phyloP scores from a whole-genome alignment of 2,113 vertebrate genomes.

The Upupa epops region DNA sequence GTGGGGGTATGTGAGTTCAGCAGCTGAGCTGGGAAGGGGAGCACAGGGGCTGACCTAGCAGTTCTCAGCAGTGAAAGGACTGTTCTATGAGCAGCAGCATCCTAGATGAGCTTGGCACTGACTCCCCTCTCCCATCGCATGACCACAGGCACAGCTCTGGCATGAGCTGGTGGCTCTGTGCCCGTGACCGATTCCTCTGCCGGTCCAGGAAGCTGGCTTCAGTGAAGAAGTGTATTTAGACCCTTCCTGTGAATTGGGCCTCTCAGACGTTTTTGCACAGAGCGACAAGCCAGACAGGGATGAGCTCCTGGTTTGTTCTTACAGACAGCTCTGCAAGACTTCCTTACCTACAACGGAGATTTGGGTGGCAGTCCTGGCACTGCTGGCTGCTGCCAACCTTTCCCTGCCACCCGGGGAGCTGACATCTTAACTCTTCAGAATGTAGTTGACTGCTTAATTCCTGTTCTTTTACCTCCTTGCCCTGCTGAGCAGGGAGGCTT shows the following conservation, averaged over 20 bases:
- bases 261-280: background rate
- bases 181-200: background rate
- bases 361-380: background rate
- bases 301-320: background rate
- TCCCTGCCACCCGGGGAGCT: background rate
- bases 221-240: background rate
- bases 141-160: background rate
- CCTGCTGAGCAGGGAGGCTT: background rate
- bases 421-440: background rate
- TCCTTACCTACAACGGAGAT: background rate
- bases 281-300: background rate
- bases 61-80: background rate
- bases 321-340: background rate
- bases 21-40: background rate
- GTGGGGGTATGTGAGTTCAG: background rate
- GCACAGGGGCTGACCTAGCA: background rate
- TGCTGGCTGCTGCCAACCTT: background rate
- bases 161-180: background rate
- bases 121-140: accelerated
- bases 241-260: background rate
- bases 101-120: background rate
- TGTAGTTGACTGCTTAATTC: background rate
- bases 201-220: background rate
- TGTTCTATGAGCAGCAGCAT: background rate
- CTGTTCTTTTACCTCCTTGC: background rate